Base-by-base conservation (phyloP, 1,140 invertebrate genomes). In the Listronotus bonariensis region DNA sequence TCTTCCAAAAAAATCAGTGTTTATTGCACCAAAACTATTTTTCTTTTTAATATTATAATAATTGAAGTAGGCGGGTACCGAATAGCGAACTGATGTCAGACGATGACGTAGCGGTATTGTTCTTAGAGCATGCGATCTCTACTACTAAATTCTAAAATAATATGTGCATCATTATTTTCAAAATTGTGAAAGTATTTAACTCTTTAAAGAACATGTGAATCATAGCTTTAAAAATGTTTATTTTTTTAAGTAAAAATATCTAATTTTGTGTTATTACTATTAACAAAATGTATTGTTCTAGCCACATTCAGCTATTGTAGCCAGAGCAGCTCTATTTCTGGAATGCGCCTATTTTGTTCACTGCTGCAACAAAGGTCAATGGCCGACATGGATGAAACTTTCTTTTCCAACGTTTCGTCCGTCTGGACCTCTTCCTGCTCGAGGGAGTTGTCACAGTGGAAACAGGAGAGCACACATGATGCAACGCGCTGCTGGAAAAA, bases 281-380 rank as follows among this genome's bases (percentile, higher is more conserved):
- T 26, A 26, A 3, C 20, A 26, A 26, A 26, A 26, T 58, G 40
- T 31, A 26, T 66, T 43, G 55, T 83, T 85, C 40, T 78, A 98
- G 94, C 95, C 92, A 0, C 86, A 97, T 80, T 93, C 97, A 18
- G 95, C 97, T 4, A 89, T 99, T 0, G 89, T 97, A 0, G 86
- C 93, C 0, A 81, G 96, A 75, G 97, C 97, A 12, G 88, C 92
- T 1, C 85, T 99, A 36, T 78, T 98, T 31, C 80, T 99, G 36
- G 97, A 99, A 80, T 98, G 96, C 79, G 90, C 95, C 5, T 90
- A 97, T 79, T 92, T 98, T 74, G 96, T 99, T 0, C 95, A 99
- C 77, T 89, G 91, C 58, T 99, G 97, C 77, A 99, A 99, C 76
- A 93, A 94, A 80, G 96, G 64, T 0, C 93, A 96, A 68, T 99